phyloP scores from a whole-genome alignment of 2,797 vertebrate genomes.

The Eulemur albifrons region DNA sequence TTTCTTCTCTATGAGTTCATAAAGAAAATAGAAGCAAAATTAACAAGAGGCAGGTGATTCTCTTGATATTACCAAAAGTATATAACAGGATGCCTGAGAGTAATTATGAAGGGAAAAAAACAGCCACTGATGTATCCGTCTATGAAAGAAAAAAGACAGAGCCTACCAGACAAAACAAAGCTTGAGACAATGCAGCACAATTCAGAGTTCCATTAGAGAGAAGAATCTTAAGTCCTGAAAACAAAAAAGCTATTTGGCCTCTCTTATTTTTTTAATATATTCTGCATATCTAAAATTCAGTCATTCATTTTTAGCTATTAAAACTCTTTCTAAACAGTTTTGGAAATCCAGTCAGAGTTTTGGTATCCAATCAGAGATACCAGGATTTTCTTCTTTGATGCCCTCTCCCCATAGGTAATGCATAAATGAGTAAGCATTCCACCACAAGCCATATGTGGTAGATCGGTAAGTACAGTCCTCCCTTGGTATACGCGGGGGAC shows the following conservation, averaged over 20 bases:
- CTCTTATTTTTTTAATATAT: not conserved
- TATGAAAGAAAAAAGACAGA: not conserved
- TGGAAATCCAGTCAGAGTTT: not conserved
- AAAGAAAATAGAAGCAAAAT: not conserved
- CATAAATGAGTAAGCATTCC: not conserved
- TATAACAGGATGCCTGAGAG: not conserved
- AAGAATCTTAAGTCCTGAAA: not conserved
- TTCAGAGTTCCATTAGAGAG: not conserved
- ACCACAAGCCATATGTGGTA: no score
- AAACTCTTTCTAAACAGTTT: not conserved
- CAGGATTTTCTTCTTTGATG: not conserved
- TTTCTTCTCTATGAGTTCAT: not conserved
- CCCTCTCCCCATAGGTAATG: not conserved
- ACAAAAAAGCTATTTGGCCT: no score
- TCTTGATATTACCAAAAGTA: not conserved
- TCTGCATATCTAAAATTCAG: not conserved
- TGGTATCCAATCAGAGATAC: not conserved
- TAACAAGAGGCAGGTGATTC: not conserved
- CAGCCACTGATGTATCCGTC: not conserved
- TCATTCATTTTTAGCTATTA: not conserved
- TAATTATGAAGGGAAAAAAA: not conserved
- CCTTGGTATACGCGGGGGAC: not conserved
- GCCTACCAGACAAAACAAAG: not conserved
- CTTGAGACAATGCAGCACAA: not conserved
- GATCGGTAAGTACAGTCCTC: not conserved